Conservation (phyloP, 2,113 vertebrate species). For the Plectropomus leopardus region DNA sequence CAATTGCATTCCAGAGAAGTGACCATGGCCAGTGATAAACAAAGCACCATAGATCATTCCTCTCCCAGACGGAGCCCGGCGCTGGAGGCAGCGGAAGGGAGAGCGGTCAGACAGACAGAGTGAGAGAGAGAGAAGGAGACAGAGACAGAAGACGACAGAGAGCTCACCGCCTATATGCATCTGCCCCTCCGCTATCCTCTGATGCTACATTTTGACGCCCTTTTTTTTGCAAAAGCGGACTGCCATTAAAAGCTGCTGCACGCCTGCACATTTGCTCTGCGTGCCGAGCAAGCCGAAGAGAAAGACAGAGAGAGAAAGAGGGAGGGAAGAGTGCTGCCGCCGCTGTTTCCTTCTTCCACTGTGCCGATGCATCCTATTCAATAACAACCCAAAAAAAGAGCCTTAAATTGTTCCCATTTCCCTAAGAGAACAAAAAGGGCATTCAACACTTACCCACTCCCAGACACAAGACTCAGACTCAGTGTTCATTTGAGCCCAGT, state of each 20-base stretch:
- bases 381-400: slow-evolving; percentile 14
- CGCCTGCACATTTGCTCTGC: slow-evolving; percentile 67
- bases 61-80: slow-evolving; percentile 77
- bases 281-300: slow-evolving; percentile 46
- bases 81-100: slow-evolving; percentile 71
- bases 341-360: slow-evolving; percentile 53
- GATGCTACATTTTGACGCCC: slow-evolving; percentile 76
- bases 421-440: slow-evolving; percentile 71
- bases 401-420: slow-evolving; percentile 78
- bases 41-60: slow-evolving; percentile 86
- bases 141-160: slow-evolving; percentile 67
- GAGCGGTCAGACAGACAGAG: slow-evolving; percentile 65
- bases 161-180: slow-evolving; percentile 72
- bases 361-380: slow-evolving; percentile 57
- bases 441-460: slow-evolving; percentile 84
- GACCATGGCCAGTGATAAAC: slow-evolving; percentile 87
- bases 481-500: slow-evolving; percentile 75
- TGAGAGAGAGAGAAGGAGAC: slow-evolving; percentile 60
- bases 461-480: slow-evolving; percentile 78
- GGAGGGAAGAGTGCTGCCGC: slow-evolving; percentile 42
- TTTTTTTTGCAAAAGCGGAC: slow-evolving; percentile 74
- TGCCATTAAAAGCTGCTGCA: slow-evolving; percentile 74
- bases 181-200: slow-evolving; percentile 72
- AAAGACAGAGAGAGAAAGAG: slow-evolving; percentile 44
- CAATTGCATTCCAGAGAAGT: slow-evolving; percentile 90